These are phyloP conservation scores for Lordiphosa clarofinis DNA, from an alignment of 1,140 invertebrate species.

Conservation along the genomic window DNA sequence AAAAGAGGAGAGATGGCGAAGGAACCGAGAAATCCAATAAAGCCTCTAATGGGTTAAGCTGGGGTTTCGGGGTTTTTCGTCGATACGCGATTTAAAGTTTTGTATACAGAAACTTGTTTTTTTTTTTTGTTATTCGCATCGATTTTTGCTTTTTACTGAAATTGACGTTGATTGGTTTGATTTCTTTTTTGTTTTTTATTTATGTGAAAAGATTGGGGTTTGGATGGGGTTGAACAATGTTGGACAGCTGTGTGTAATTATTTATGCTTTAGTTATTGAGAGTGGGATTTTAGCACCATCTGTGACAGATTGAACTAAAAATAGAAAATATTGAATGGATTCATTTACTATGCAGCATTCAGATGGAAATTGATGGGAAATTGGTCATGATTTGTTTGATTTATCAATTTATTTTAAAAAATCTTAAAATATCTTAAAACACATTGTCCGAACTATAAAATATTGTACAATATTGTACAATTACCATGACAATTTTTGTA, in stretches of 20 bases:
- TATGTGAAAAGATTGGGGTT: background rate
- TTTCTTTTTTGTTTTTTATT: constrained; percentile 9
- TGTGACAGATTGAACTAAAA: too few relatives aligned
- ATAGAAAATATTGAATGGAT: background rate
- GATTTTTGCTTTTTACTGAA: background rate
- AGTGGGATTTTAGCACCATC: background rate
- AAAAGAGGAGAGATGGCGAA: constrained; percentile 13
- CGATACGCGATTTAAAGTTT: constrained; percentile 5
- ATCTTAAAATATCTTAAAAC: too few relatives aligned
- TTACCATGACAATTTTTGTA: too few relatives aligned
- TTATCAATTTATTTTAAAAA: too few relatives aligned
- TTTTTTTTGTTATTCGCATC: constrained; percentile 2
- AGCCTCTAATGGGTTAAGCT: constrained; percentile 41
- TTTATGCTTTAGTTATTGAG: constrained; percentile 14
- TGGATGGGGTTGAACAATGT: constrained; percentile 1
- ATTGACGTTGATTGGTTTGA: constrained; percentile 14
- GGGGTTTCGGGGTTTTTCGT: background rate
- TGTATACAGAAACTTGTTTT: constrained; percentile 11
- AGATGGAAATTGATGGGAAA: too few relatives aligned
- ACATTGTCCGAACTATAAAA: too few relatives aligned
- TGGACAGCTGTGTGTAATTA: constrained; percentile 14
- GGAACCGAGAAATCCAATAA: constrained; percentile 24
- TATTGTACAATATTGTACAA: too few relatives aligned
- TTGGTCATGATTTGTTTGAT: too few relatives aligned
- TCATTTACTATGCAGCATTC: background rate